Evolutionary conservation across 2,888 invertebrate species (phyloP).

Genomic region (Tachina grossa): DNA sequence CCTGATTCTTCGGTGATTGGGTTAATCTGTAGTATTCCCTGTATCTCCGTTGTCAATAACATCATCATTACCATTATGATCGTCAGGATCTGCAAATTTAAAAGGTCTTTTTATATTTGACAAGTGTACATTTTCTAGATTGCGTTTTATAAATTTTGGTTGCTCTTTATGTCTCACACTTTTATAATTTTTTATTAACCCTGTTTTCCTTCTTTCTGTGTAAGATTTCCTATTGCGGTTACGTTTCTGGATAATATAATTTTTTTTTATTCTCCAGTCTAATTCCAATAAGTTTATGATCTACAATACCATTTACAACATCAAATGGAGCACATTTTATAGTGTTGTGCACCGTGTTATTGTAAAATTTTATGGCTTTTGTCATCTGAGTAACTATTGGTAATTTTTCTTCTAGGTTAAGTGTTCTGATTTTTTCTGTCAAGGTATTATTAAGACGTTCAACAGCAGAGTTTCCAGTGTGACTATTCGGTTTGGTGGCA

Average conservation of each 20-base stretch:
- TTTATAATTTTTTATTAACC: constrained; percentile 34
- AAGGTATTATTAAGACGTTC: too few species aligned
- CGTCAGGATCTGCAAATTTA: constrained; percentile 16
- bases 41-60: not conserved
- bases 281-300: constrained; percentile 1
- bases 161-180: constrained; percentile 19
- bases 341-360: not conserved
- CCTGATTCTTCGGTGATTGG: constrained; percentile 32
- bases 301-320: not conserved
- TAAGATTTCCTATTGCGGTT: constrained; percentile 16
- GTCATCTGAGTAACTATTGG: constrained; percentile 7
- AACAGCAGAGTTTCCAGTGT: too few species aligned
- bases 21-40: constrained; percentile 9
- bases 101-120: constrained; percentile 25
- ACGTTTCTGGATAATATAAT: not conserved
- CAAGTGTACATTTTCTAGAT: constrained; percentile 12
- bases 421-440: not conserved
- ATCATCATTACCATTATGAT: constrained; percentile 14
- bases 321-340: constrained; percentile 12
- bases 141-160: constrained; percentile 22
- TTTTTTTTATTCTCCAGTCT: constrained; percentile 2
- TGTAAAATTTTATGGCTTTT: constrained; percentile 22
- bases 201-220: constrained; percentile 17
- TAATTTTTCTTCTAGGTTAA: constrained; percentile 3
- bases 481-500: too few species aligned